These are phyloP conservation scores for Sceloporus tristichus DNA, from an alignment of 2,113 vertebrate genomes.

Conservation along the genomic window DNA sequence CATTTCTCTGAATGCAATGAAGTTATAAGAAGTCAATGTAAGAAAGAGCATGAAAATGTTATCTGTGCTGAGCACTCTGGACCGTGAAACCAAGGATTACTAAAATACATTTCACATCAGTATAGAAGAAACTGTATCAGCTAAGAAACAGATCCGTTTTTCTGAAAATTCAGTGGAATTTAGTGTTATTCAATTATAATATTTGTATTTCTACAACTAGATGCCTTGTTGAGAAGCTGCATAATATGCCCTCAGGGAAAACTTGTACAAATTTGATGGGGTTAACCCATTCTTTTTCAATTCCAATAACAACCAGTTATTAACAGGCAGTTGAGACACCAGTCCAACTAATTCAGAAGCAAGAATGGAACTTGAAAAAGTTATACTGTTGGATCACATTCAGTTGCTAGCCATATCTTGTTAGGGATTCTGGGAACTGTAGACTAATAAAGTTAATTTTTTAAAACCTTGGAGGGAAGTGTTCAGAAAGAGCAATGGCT, in stretches of 20 bases:
- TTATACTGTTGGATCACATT: too few species aligned
- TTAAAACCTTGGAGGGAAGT: neutral
- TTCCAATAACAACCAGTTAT: too few species aligned
- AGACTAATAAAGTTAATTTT: too few species aligned
- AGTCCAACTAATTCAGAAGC: too few species aligned
- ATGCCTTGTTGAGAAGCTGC: slow-evolving; percentile 28
- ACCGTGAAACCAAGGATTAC: slow-evolving; percentile 70
- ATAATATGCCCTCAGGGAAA: neutral
- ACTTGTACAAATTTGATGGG: neutral
- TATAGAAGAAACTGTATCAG: slow-evolving; percentile 66
- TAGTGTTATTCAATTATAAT: slow-evolving; percentile 56
- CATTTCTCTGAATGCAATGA: slow-evolving; percentile 73
- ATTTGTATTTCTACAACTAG: slow-evolving; percentile 44
- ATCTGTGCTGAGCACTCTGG: slow-evolving; percentile 71
- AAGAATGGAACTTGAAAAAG: too few species aligned
- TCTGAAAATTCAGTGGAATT: slow-evolving; percentile 67
- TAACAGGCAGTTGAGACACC: too few species aligned
- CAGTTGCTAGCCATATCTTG: too few species aligned
- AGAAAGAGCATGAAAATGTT: slow-evolving; percentile 74
- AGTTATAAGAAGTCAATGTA: slow-evolving; percentile 71
- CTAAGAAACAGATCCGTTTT: slow-evolving; percentile 71
- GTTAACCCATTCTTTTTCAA: too few species aligned
- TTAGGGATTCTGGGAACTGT: too few species aligned
- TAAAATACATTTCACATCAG: slow-evolving; percentile 71
- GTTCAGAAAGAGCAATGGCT: neutral